A percentile compares a stretch with the other conserved stretches of the same genome.
phyloP scores from a whole-genome alignment of 2,113 vertebrate species.

The Macrotus californicus region DNA sequence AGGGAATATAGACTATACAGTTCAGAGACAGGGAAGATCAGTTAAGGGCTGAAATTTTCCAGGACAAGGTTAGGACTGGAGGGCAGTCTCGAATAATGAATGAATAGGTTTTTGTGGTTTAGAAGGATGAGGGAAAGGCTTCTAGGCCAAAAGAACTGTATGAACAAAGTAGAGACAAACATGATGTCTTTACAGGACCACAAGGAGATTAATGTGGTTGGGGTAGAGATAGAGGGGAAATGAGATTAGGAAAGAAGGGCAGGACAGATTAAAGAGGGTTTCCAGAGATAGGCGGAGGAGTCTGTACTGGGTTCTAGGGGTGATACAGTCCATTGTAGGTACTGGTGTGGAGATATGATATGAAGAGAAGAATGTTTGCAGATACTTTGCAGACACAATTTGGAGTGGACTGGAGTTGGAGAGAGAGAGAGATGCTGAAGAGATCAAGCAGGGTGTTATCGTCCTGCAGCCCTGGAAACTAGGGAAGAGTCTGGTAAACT shows the following conservation, averaged over 20 bases:
- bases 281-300: constrained; percentile 1
- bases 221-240: not conserved
- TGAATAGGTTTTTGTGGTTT: constrained; percentile 2
- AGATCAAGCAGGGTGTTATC: not conserved
- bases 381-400: constrained; percentile 19
- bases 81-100: not conserved
- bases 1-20: not conserved
- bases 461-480: not conserved
- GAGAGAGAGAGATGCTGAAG: not conserved
- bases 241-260: constrained; percentile 32
- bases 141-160: not conserved
- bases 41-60: not conserved
- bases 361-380: constrained; percentile 24
- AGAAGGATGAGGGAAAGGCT: not conserved
- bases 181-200: not conserved
- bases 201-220: not conserved
- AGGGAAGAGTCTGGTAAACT: not conserved
- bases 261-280: constrained; percentile 32
- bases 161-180: constrained; percentile 12
- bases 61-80: not conserved
- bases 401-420: not conserved
- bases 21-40: not conserved
- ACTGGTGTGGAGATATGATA: constrained; percentile 14
- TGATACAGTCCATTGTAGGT: constrained; percentile 30
- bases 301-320: constrained; percentile 28